Conservation (phyloP, 2,888 invertebrate genomes). For the Philereme vetulata region DNA sequence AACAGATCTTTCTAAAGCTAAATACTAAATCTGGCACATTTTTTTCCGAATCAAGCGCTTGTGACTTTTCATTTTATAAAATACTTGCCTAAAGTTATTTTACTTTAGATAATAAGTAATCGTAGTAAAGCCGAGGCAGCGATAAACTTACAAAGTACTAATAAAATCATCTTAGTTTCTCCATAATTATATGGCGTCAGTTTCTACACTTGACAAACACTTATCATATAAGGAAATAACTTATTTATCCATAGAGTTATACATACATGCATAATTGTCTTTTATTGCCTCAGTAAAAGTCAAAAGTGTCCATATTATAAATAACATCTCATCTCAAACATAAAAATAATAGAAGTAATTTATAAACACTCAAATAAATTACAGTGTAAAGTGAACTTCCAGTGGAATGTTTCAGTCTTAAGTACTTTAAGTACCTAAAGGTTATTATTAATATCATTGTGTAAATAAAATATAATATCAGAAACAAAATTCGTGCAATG, state of each 20-base stretch:
- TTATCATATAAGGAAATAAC: too few species aligned
- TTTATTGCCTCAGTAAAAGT: constrained; percentile 10
- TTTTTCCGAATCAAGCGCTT: too few species aligned
- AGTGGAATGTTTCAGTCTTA: constrained; percentile 79
- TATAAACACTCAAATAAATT: not conserved
- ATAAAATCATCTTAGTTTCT: too few species aligned
- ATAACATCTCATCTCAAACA: constrained; percentile 11
- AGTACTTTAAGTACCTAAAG: constrained; percentile 60
- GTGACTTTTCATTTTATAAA: too few species aligned
- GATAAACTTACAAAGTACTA: too few species aligned
- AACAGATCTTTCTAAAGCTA: constrained; percentile 40
- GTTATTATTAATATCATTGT: constrained; percentile 32
- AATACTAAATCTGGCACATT: constrained; percentile 49
- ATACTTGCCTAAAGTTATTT: too few species aligned
- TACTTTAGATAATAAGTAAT: too few species aligned
- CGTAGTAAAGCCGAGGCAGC: too few species aligned
- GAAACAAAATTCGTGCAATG: constrained; percentile 14
- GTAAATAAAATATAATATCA: constrained; percentile 4
- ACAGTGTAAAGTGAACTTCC: constrained; percentile 27
- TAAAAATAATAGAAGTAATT: constrained; percentile 4
- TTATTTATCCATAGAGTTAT: too few species aligned
- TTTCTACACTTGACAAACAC: too few species aligned
- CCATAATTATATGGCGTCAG: too few species aligned
- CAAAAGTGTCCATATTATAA: constrained; percentile 16
- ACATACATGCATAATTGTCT: constrained; percentile 8